These are phyloP conservation scores for Ochropleura leucogaster DNA, from an alignment of 2,888 invertebrate species.

Conservation along the genomic window DNA sequence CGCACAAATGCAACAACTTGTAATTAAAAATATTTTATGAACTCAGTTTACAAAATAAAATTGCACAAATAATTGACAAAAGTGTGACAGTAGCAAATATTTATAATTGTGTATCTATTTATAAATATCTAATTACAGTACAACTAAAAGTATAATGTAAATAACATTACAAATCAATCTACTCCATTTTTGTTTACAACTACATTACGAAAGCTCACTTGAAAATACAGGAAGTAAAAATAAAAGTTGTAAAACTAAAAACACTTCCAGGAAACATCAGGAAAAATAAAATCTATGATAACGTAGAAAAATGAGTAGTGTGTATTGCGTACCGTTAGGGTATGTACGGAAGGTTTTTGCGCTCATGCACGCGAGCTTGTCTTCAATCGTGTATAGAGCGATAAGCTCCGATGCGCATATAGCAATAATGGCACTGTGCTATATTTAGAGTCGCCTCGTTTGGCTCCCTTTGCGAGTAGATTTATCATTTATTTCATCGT, in stretches of 20 bases:
- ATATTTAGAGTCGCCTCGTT: slow-evolving; percentile 85
- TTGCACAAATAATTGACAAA: neutral
- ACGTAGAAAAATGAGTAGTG: slow-evolving; percentile 77
- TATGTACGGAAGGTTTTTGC: slow-evolving; percentile 82
- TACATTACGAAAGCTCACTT: slow-evolving; percentile 4
- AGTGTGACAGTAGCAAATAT: neutral
- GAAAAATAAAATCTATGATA: slow-evolving; percentile 69
- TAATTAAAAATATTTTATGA: slow-evolving; percentile 49
- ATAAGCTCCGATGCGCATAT: slow-evolving; percentile 86
- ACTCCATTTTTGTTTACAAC: neutral
- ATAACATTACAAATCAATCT: neutral
- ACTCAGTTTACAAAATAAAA: neutral
- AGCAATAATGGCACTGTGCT: slow-evolving; percentile 79
- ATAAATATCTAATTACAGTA: neutral
- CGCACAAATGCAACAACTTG: slow-evolving; percentile 61
- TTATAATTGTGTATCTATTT: neutral
- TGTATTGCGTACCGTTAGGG: slow-evolving; percentile 79
- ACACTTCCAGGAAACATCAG: slow-evolving; percentile 40
- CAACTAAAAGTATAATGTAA: neutral
- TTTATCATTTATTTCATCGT: slow-evolving; percentile 71
- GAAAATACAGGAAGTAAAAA: slow-evolving; percentile 10
- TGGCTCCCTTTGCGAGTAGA: slow-evolving; percentile 72
- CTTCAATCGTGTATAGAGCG: slow-evolving; percentile 84
- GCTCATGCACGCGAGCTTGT: slow-evolving; percentile 76
- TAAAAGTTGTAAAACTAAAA: slow-evolving; percentile 18